A percentile compares a stretch with the other conserved stretches of the same genome.
Conservation (phyloP, 2,888 invertebrate genomes). For the Heliconius ismenius region DNA sequence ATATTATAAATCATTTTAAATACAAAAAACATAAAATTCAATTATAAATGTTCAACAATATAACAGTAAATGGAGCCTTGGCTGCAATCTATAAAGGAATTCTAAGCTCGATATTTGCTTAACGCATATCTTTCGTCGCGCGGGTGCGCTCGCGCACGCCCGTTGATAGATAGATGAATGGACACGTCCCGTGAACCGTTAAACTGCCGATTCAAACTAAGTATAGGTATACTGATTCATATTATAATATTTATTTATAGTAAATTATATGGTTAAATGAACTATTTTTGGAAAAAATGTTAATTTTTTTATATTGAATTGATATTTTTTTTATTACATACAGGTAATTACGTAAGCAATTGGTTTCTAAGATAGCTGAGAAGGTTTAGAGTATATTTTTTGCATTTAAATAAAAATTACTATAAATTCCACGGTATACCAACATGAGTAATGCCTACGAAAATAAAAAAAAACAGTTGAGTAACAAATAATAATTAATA, state of each 20-base stretch:
- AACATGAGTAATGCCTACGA: no score
- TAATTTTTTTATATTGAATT: no score
- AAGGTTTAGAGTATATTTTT: no score
- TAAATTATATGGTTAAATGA: not conserved
- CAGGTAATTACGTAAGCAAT: no score
- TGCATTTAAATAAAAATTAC: no score
- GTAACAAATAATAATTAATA: not conserved
- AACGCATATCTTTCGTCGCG: conserved; percentile 41
- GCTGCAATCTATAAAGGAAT: not conserved
- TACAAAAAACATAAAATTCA: not conserved
- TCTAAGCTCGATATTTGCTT: conserved; percentile 7
- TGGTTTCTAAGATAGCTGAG: no score
- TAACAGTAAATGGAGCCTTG: not conserved
- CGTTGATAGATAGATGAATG: conserved; percentile 42
- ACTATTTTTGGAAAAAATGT: not conserved
- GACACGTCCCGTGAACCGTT: conserved; percentile 25
- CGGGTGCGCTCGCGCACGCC: conserved; percentile 28
- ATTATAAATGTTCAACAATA: not conserved
- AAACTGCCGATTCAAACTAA: conserved; percentile 15
- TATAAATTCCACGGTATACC: not conserved
- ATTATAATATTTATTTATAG: not conserved
- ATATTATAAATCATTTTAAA: not conserved
- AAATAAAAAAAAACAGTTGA: no score
- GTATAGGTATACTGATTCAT: conserved; percentile 19
- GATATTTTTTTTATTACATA: no score